A percentile compares a stretch with the other conserved stretches of the same genome.
Evolutionary conservation across 2,888 invertebrate species (phyloP).

Genomic region (Ectobius pallidus): DNA sequence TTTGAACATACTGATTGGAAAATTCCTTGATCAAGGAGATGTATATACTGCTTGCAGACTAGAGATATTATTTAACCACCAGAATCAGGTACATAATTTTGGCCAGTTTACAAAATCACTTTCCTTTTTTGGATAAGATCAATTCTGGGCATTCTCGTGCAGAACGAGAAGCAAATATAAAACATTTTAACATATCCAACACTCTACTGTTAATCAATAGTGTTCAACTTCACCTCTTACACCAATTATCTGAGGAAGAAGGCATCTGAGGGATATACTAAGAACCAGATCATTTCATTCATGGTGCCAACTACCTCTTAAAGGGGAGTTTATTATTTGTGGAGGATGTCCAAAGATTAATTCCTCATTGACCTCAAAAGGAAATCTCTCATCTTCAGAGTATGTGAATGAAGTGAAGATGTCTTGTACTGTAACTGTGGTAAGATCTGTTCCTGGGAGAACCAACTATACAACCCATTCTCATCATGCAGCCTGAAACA

Average conservation of each 20-base stretch:
- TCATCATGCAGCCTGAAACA: too few species aligned
- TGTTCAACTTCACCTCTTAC: too few species aligned
- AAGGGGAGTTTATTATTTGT: too few species aligned
- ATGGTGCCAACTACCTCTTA: too few species aligned
- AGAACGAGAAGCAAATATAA: too few species aligned
- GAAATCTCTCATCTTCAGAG: not conserved
- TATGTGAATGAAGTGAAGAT: not conserved
- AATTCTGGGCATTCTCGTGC: not conserved
- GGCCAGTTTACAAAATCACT: too few species aligned
- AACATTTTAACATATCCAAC: too few species aligned
- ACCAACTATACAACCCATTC: not conserved
- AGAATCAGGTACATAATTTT: slow-evolving; percentile 48
- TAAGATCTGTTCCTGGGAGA: not conserved
- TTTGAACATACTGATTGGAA: slow-evolving; percentile 55
- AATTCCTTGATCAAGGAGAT: slow-evolving; percentile 62
- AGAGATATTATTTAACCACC: slow-evolving; percentile 53
- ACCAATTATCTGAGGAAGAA: too few species aligned
- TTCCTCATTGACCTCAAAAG: not conserved
- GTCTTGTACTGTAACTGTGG: not conserved
- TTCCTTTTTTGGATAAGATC: too few species aligned
- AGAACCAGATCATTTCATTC: too few species aligned
- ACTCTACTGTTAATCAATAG: too few species aligned
- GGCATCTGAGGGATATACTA: too few species aligned
- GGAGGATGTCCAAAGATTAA: not conserved
- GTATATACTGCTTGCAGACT: slow-evolving; percentile 67